Evolutionary conservation across 2,797 vertebrate species (phyloP), one percentile per base, ranked within the genome.

Genomic region (Sparidentex hasta): DNA sequence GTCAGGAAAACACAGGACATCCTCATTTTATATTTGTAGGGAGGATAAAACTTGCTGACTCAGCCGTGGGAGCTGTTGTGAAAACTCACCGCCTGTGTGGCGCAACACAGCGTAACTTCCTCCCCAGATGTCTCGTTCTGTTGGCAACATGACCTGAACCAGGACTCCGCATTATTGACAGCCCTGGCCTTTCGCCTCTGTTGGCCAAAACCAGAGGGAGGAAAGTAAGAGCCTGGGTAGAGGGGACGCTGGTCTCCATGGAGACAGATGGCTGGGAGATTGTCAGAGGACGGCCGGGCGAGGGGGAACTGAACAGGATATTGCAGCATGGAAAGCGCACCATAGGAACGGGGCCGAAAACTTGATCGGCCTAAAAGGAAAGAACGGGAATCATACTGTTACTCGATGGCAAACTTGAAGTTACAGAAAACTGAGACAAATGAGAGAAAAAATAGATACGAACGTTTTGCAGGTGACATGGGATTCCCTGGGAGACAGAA

Each of bases 21-120:
- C 0, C 13, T 55, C 3, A 59, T 57, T 56, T 48, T 16, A 43
- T 1, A 44, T 44, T 68, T 47, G 21, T 1, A 29, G 11, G 48
- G 0, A 55, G 8, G 12, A 1, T 38, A 25, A 58, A 62, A 63
- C 38, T n/a, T 65, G 76, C 48, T 76, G n/a, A 79, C 38, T 58
- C 1, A 0, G 46, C 46, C 16, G 11, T 18, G 69, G 21, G 44
- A 38, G 29, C 9, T 69, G 33, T 81, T 59, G 21, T 18, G 12
- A 76, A 73, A 76, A 90, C 95, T 93, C 66, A 96, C 96, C 27
- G 95, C 95, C 74, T 94, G 86, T 68, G 69, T 92, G 70, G 88
- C 83, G 41, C 96, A 96, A 85, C 95, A 95, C 74, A 96, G 87
- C 0, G 61, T 87, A 65, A 71, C 52, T 4, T 92, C 79, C 23